phyloP scores from a whole-genome alignment of 1,140 invertebrate species.

The Penaeus indicus region DNA sequence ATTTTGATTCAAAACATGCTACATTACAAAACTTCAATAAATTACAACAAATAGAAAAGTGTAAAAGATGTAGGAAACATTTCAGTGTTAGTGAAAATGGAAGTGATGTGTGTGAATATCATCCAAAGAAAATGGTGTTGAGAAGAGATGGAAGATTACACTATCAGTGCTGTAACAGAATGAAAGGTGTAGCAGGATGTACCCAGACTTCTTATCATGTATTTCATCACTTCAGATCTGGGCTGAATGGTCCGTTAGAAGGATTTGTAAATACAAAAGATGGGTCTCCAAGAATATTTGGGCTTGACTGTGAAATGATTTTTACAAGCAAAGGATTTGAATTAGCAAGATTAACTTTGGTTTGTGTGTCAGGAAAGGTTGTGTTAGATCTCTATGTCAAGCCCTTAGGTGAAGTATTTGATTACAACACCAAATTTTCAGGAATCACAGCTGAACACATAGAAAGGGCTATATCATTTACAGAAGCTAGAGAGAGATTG shows the following conservation, averaged over 20 bases:
- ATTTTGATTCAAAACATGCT: too few relatives aligned
- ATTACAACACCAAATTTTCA: conserved; percentile 84
- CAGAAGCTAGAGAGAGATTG: conserved; percentile 73
- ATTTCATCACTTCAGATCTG: conserved; percentile 42
- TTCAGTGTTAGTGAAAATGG: conserved; percentile 51
- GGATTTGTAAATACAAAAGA: conserved; percentile 11
- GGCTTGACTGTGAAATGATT: conserved; percentile 94
- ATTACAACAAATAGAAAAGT: conserved; percentile 33
- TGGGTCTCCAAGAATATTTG: conserved; percentile 75
- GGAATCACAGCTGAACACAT: conserved; percentile 69
- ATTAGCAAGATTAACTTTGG: conserved; percentile 85
- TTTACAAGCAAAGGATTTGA: conserved; percentile 87
- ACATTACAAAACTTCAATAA: too few relatives aligned
- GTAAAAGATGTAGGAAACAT: conserved; percentile 51
- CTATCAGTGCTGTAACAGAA: conserved; percentile 52
- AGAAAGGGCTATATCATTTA: conserved; percentile 69
- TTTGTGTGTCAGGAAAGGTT: conserved; percentile 78
- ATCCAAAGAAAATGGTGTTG: conserved; percentile 44
- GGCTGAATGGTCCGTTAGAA: conserved; percentile 48
- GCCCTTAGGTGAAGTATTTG: conserved; percentile 82
- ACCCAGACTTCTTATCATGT: conserved; percentile 34
- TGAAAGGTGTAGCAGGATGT: conserved; percentile 49
- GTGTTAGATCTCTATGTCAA: conserved; percentile 86
- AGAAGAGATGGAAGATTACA: conserved; percentile 39
- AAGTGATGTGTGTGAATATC: conserved; percentile 46